Evolutionary conservation across 1,140 invertebrate species (phyloP), one percentile per base, ranked within the genome.

Genomic region (Drosophila virilis): DNA sequence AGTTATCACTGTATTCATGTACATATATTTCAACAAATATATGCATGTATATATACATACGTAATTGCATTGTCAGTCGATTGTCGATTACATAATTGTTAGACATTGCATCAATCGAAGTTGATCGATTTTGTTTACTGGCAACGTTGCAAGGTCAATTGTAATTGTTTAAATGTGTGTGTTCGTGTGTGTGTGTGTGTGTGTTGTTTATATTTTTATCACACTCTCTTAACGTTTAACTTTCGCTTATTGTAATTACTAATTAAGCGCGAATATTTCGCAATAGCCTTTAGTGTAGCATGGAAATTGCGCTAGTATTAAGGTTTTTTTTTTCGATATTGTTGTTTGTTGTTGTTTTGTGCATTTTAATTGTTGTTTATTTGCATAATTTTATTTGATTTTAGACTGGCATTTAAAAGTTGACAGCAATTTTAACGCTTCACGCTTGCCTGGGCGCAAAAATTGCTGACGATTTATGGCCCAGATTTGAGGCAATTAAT

Each of bases 241-340:
- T 77, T 77, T 77, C 74, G 69, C 74, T 77, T 77, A 77, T 77
- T 77, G 48, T 64, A 77, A 61, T 73, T 66, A 51, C n/a, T 35
- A 71, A 58, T 51, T 64, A 58, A 28, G 37, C 15, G 58, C 42
- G 37, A 66, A 37, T 50, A 70, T 70, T 57, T 74, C 15, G 52
- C 17, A 75, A 71, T 43, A 15, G 32, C 6, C 48, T 9, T 40
- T 33, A 37, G 40, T 28, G 42, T 6, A 17, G 62, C 45, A 42
- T 38, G 12, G 10, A 33, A 57, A 48, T 57, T 33, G 9, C 22
- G 38, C 58, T 69, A 38, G 8, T 45, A 52, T 66, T 57, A 15
- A 58, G 15, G 58, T 66, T 17, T 48, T 52, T 32, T 28, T 28
- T 28, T 5, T 28, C 22, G 22, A 45, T 46, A 37, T 45, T 40